These are phyloP conservation scores for Leptobrachium leishanense DNA, from an alignment of 2,113 vertebrate species.

Conservation along the genomic window DNA sequence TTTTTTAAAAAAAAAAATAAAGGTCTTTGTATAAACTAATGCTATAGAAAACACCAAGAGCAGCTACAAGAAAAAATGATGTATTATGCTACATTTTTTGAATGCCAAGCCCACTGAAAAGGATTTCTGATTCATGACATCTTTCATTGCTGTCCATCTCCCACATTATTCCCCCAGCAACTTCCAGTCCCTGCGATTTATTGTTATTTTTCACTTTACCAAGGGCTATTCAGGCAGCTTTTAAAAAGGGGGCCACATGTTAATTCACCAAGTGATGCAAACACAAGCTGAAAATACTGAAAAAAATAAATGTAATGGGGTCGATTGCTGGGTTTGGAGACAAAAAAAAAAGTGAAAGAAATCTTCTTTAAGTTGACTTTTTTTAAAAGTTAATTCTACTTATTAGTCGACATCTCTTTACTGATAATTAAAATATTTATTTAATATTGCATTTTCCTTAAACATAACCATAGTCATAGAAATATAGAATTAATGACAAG, in stretches of 20 bases:
- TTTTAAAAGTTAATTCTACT: no score
- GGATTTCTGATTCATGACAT: constrained; percentile 79
- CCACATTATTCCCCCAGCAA: constrained; percentile 81
- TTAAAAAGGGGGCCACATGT: neutral
- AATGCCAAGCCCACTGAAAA: constrained; percentile 83
- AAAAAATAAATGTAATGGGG: no score
- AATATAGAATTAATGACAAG: no score
- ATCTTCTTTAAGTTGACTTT: no score
- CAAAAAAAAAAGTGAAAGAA: no score
- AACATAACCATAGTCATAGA: constrained; percentile 32
- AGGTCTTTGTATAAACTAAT: neutral
- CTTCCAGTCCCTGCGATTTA: constrained; percentile 54
- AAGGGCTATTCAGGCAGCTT: neutral
- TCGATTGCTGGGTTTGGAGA: no score
- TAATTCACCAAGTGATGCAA: neutral
- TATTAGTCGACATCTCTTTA: no score
- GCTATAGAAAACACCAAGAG: neutral
- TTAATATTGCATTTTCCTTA: constrained; percentile 37
- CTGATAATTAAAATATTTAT: constrained; percentile 11
- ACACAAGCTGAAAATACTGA: neutral
- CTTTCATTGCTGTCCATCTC: constrained; percentile 69
- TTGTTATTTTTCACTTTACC: constrained; percentile 49
- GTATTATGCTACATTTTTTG: constrained; percentile 70
- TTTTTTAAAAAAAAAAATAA: constrained; percentile 56
- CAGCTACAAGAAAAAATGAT: constrained; percentile 50